Percentiles rank a stretch among this genome's conserved stretches.
Evolutionary conservation across 2,888 invertebrate genomes (phyloP).

Genomic region (Hypercompe scribonia): DNA sequence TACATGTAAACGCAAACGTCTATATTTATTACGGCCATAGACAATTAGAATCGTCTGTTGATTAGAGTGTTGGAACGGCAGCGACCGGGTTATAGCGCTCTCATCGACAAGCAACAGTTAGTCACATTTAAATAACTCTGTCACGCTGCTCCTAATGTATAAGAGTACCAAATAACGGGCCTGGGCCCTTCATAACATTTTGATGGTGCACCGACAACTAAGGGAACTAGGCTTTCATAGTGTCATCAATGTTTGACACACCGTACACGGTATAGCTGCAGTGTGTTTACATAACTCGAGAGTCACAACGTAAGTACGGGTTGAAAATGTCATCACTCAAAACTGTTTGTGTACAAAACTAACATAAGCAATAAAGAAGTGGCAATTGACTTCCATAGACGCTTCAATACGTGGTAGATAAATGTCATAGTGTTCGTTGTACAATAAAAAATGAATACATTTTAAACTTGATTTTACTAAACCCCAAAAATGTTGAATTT

Average conservation of each 20-base stretch:
- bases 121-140: conserved; percentile 79
- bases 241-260: conserved; percentile 62
- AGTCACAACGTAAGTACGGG: conserved; percentile 56
- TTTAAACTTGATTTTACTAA: conserved; percentile 55
- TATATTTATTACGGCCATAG: conserved; percentile 25
- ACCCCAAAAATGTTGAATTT: background rate
- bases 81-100: conserved; percentile 72
- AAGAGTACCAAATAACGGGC: conserved; percentile 75
- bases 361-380: conserved; percentile 37
- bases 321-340: conserved; percentile 42
- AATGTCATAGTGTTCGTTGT: conserved; percentile 47
- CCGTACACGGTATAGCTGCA: conserved; percentile 51
- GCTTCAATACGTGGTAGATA: conserved; percentile 39
- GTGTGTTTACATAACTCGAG: conserved; percentile 69
- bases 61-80: conserved; percentile 56
- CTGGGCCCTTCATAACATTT: conserved; percentile 75
- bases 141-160: conserved; percentile 73
- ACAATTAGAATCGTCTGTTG: conserved; percentile 41
- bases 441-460: conserved; percentile 61
- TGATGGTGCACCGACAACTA: conserved; percentile 45
- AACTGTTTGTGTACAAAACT: conserved; percentile 51
- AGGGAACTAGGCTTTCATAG: conserved; percentile 40
- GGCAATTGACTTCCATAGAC: background rate
- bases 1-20: conserved; percentile 10
- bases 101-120: conserved; percentile 73